A percentile compares a stretch with the other conserved stretches of the same genome.
Evolutionary conservation across 1,140 invertebrate species (phyloP).

Genomic region (Metopolophium dirhodum): DNA sequence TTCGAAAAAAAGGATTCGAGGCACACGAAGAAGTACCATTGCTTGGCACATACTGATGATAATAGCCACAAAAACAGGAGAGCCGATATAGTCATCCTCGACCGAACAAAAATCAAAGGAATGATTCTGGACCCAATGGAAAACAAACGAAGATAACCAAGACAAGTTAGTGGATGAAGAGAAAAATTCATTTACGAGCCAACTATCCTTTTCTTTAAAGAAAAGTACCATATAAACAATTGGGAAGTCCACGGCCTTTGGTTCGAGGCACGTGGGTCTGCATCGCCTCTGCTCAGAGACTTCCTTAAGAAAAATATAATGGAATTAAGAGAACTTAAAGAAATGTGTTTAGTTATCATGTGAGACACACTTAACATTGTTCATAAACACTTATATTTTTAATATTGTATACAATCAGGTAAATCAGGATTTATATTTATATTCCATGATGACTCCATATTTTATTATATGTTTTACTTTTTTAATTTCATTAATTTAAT

Average conservation of each 20-base stretch:
- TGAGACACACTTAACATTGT: neutral
- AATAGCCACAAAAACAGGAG: too few species aligned
- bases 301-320: neutral
- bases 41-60: too few species aligned
- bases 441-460: too few species aligned
- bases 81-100: neutral
- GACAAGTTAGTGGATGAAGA: slow-evolving; percentile 1
- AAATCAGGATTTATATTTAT: too few species aligned
- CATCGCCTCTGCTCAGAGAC: slow-evolving; percentile 14
- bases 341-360: slow-evolving; percentile 11
- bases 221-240: neutral
- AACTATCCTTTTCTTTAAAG: neutral
- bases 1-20: too few species aligned
- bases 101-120: neutral
- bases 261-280: neutral
- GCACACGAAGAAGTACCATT: too few species aligned
- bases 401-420: neutral
- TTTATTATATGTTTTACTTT: neutral
- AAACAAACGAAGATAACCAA: slow-evolving; percentile 21
- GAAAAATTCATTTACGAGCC: neutral
- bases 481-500: neutral
- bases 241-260: neutral
- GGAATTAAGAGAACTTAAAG: slow-evolving; percentile 23
- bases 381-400: neutral
- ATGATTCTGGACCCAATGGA: neutral